phyloP scores from a whole-genome alignment of 2,113 vertebrate species.

The Mustela lutreola region DNA sequence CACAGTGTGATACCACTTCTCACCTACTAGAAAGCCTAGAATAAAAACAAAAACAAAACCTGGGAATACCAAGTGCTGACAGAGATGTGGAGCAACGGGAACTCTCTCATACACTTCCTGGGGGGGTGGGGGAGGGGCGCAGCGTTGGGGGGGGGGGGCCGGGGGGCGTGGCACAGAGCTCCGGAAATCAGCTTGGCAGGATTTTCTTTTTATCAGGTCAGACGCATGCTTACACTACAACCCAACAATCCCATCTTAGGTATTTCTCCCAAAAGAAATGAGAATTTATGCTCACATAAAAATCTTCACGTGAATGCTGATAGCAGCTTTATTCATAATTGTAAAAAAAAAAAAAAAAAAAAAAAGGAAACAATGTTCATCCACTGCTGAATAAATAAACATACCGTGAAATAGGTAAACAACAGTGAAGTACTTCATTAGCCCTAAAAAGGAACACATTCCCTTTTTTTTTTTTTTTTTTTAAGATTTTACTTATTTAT shows the following conservation, averaged over 20 bases:
- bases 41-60: background rate
- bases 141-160: no score
- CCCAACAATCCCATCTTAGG: background rate
- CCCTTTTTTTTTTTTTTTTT: no score
- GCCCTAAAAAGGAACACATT: background rate
- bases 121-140: background rate
- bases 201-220: background rate
- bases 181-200: background rate
- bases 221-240: background rate
- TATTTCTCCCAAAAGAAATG: background rate
- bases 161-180: no score
- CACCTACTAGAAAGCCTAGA: background rate
- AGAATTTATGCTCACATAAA: background rate
- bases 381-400: background rate
- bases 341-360: background rate
- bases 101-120: background rate
- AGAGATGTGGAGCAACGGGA: background rate
- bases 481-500: no score
- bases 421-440: fast-evolving
- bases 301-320: background rate
- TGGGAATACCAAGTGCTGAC: background rate
- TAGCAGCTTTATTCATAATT: background rate
- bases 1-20: background rate
- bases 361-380: background rate
- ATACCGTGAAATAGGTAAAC: background rate